phyloP scores from a whole-genome alignment of 2,113 vertebrate genomes.

The Anarrhichthys ocellatus region DNA sequence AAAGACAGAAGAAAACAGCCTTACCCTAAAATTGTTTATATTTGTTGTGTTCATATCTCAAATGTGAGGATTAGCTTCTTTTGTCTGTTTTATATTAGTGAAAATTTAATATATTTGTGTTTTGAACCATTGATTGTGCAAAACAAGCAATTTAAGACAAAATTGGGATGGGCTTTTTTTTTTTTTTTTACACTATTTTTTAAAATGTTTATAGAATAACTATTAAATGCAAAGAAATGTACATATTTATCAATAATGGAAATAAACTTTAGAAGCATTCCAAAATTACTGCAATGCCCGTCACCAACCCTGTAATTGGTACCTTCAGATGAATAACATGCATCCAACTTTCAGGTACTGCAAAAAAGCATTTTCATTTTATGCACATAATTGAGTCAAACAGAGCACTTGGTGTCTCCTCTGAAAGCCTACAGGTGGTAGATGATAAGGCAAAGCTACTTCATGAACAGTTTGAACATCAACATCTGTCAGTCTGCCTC shows the following conservation, averaged over 20 bases:
- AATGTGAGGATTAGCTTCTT: not conserved
- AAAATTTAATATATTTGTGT: not conserved
- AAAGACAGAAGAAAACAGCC: not conserved
- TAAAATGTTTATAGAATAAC: not conserved
- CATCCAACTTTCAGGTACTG: not conserved
- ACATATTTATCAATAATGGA: not conserved
- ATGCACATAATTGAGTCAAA: not conserved
- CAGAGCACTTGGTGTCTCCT: not conserved
- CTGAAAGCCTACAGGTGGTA: constrained; percentile 68
- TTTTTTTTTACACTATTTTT: too few relatives aligned
- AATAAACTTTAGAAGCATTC: not conserved
- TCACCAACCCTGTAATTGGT: not conserved
- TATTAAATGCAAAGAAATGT: not conserved
- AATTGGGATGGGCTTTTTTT: not conserved
- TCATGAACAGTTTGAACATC: constrained; percentile 57
- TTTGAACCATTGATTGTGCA: not conserved
- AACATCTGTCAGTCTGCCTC: constrained; percentile 68
- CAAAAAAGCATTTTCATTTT: not conserved
- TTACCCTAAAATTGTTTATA: too few relatives aligned
- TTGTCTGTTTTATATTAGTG: not conserved
- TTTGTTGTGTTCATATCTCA: not conserved
- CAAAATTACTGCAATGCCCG: not conserved
- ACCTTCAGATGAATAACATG: not conserved
- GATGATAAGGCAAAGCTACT: constrained; percentile 56
- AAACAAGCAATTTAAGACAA: not conserved